phyloP scores from a whole-genome alignment of 2,888 invertebrate species.

The Rhagium mordax region DNA sequence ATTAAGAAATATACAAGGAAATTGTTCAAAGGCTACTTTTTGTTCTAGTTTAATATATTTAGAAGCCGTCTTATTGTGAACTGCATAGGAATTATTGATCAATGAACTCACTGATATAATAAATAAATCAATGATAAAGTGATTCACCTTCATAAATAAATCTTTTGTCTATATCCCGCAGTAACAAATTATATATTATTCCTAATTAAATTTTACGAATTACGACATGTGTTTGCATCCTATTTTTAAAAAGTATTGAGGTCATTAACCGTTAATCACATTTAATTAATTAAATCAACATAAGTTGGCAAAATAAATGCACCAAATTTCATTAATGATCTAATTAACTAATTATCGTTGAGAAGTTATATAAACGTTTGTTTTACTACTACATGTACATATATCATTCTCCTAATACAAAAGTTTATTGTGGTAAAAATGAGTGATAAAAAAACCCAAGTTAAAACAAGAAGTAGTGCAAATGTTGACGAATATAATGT shows the following conservation, averaged over 20 bases:
- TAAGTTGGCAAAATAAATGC: background rate
- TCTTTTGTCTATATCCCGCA: conserved; percentile 21
- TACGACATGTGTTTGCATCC: conserved; percentile 1
- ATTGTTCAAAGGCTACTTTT: background rate
- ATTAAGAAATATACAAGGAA: background rate
- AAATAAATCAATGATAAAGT: conserved; percentile 29
- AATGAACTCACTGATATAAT: conserved; percentile 25
- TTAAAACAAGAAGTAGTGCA: background rate
- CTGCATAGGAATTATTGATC: conserved; percentile 11
- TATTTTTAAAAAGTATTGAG: background rate
- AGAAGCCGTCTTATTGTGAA: conserved; percentile 11
- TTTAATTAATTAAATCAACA: background rate
- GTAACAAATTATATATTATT: conserved; percentile 26
- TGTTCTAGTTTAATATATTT: background rate
- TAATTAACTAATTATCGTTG: background rate
- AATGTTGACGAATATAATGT: background rate
- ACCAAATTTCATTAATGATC: background rate
- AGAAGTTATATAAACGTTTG: background rate
- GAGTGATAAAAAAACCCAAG: background rate
- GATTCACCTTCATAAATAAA: conserved; percentile 31
- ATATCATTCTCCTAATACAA: too few relatives aligned
- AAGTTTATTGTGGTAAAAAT: too few relatives aligned
- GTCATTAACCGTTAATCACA: conserved; percentile 17
- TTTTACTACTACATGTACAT: too few relatives aligned
- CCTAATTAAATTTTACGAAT: conserved; percentile 5